Percentiles rank a stretch among this genome's conserved stretches.
These are phyloP conservation scores for Laspeyria flexula DNA, from an alignment of 2,888 invertebrate species.

Conservation along the genomic window DNA sequence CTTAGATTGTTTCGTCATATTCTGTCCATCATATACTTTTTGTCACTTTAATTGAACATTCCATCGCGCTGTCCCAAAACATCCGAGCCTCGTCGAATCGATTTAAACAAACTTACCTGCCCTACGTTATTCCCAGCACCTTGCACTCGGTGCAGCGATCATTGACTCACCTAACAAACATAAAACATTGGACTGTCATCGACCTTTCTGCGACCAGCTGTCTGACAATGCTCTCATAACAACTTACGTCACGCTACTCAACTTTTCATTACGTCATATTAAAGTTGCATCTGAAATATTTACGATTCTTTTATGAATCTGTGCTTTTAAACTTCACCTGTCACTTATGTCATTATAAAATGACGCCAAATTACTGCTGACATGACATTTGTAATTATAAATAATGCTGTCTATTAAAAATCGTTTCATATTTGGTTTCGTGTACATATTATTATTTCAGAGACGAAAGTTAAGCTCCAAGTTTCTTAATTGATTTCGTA, in stretches of 20 bases:
- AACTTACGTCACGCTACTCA: conserved; percentile 27
- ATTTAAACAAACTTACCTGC: conserved; percentile 10
- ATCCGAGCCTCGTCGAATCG: conserved; percentile 8
- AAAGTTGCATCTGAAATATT: neutral
- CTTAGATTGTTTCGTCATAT: too few species aligned
- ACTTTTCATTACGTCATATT: conserved; percentile 24
- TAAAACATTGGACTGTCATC: conserved; percentile 33
- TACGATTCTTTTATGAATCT: neutral
- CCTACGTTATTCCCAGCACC: conserved; percentile 21
- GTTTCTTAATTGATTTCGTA: conserved; percentile 16
- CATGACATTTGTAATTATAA: too few species aligned
- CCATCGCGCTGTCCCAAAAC: neutral
- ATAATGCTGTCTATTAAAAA: too few species aligned
- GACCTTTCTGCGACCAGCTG: conserved; percentile 29
- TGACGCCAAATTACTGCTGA: too few species aligned
- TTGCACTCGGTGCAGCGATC: conserved; percentile 21
- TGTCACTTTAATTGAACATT: neutral
- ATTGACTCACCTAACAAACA: conserved; percentile 17
- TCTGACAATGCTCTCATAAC: conserved; percentile 28
- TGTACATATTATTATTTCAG: neutral
- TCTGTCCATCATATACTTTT: neutral
- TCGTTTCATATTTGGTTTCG: too few species aligned
- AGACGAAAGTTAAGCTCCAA: neutral
- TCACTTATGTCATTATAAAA: neutral
- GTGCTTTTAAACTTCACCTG: neutral